Base-by-base conservation (phyloP, 1,140 invertebrate species). In the Diorhabda sublineata region DNA sequence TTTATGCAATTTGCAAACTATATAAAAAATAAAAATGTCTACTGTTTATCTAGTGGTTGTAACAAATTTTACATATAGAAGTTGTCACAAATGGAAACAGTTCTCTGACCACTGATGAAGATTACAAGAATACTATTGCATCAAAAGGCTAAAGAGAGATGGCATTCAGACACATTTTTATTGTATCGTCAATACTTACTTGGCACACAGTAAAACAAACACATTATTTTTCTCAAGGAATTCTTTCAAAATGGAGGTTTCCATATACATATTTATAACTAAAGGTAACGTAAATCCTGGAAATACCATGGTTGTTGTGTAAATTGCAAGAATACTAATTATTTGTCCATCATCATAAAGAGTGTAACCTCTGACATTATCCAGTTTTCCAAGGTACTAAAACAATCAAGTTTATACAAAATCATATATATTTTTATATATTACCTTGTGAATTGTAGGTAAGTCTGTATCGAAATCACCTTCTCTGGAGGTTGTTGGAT, bases 221-320 rank as follows among this genome's bases (percentile, higher is more conserved):
- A 77, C 75, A 60, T 77, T 77, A 5, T 71, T 66, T 52, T 77
- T 73, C 11, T 73, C 59, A 6, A 76, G 68, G 61, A 73, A 76
- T 45, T 72, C 69, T 65, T 78, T 68, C 66, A 79, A 70, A 58
- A 77, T 71, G 45, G 70, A 67, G 41, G 69, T 75, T 69, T 79
- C 77, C 11, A 61, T 44, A 52, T 72, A 61, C 42, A 69, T 72
- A 61, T 74, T 74, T 64, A 81, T 71, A n/a, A 77, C 74, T 58
- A 81, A 72, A 5, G 80, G 80, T 6, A 81, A 65, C 4, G 78
- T 81, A 66, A 80, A 80, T 2, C 79, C 80, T n/a, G 80, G 80
- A 69, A 80, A 80, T 5, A 79, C 80, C 64, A 80, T 70, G 5
- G 79, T 81, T 42, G 78, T 79, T 1, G 78, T 79, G 59, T 77